phyloP scores from a whole-genome alignment of 2,797 vertebrate species.

The Gymnoscopelus microlampas region DNA sequence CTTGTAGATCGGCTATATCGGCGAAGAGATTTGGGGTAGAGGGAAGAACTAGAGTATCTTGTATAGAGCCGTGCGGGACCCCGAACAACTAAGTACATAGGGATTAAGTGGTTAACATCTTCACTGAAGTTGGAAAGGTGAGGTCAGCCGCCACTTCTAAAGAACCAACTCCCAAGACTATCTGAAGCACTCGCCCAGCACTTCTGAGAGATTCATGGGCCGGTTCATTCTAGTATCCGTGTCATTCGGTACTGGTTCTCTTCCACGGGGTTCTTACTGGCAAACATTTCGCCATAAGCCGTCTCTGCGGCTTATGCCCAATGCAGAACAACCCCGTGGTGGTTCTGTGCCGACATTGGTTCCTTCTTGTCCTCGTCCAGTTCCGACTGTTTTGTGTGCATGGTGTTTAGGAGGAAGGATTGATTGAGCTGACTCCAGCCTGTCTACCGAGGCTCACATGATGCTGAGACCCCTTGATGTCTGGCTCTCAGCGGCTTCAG shows the following conservation, averaged over 20 bases:
- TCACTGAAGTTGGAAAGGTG: not conserved
- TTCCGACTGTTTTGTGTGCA: constrained; percentile 46
- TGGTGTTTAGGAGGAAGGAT: constrained; percentile 49
- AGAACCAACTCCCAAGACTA: constrained; percentile 6
- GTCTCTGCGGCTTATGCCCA: constrained; percentile 31
- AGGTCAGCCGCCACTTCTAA: not conserved
- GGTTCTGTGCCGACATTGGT: constrained; percentile 52
- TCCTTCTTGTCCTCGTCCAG: constrained; percentile 28
- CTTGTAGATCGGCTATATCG: too few species aligned
- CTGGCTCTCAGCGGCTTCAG: constrained; percentile 41
- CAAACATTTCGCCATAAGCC: not conserved
- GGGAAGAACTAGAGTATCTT: too few species aligned
- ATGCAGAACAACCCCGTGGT: not conserved
- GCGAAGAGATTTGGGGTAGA: too few species aligned
- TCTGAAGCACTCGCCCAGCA: constrained; percentile 3
- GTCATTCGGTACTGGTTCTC: not conserved
- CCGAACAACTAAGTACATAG: too few species aligned
- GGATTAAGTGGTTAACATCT: not conserved
- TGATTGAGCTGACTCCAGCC: constrained; percentile 74
- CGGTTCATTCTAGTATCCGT: not conserved
- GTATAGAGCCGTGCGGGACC: too few species aligned
- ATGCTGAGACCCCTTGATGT: constrained; percentile 70
- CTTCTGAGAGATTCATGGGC: constrained; percentile 1
- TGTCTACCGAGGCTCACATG: constrained; percentile 68
- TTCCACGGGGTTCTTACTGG: not conserved